Evolutionary conservation across 2,113 vertebrate species (phyloP), one percentile per base, ranked within the genome.

Genomic region (Prolemur simus): DNA sequence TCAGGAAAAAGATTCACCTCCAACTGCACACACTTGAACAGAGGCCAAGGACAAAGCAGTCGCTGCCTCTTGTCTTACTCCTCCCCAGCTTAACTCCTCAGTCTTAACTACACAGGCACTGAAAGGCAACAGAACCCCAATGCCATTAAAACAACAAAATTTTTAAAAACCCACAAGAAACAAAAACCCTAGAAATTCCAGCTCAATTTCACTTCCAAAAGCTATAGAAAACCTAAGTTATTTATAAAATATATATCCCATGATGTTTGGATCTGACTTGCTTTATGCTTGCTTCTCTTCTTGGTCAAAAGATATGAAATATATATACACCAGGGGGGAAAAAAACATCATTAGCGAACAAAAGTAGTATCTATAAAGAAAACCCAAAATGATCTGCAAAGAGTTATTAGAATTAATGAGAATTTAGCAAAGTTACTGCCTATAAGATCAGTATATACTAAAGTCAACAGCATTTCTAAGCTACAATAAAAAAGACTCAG

Each of bases 261-360:
- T 32, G 9, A 81, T 71, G 27, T 88, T 82, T n/a, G 2, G 21
- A 64, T 84, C 42, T 92, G 64, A 54, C 42, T 76, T 64, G 9
- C 47, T 77, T 87, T 52, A 45, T 76, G 32, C 42, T 90, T 64
- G 6, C 39, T 76, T 94, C 56, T 85, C 47, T 80, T n/a, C 77
- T 94, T 37, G 27, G 39, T 58, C 45, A 84, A 91, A 87, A 95
- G 82, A 94, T 56, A 87, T 87, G 13, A 87, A 91, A 87, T 11
- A 34, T 80, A 45, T 47, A 77, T 90, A 34, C 20, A 60, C 8
- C 56, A 66, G 37, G 1, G 0, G 1, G 8, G 9, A 27, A 52
- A 34, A 37, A n/a, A 63, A 27, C 14, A 77, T 68, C 78, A 74
- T 39, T 63, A 74, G 84, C 47, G 84, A 95, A 89, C 12, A 52